Conservation (phyloP, 92 coral and sea anemone species). For the Desmophyllum pertusum region DNA sequence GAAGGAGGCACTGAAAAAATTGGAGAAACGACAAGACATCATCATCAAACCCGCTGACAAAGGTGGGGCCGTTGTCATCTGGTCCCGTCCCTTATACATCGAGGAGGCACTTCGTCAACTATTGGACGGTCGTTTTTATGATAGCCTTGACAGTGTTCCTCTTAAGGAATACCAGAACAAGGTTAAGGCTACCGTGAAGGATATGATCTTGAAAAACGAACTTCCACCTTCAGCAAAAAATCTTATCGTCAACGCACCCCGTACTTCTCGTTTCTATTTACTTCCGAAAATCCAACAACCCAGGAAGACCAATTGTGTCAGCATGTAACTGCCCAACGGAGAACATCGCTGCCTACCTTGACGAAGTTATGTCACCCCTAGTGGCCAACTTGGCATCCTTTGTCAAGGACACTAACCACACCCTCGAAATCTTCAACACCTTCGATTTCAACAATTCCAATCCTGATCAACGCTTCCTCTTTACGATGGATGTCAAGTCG, state of each 20-base stretch:
- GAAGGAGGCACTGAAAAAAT: not conserved
- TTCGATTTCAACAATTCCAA: too few species aligned
- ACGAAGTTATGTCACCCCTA: conserved; percentile 15
- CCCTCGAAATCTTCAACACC: too few species aligned
- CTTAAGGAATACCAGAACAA: not conserved
- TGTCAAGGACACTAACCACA: conserved; percentile 8
- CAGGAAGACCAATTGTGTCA: conserved; percentile 26
- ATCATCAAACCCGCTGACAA: conserved; percentile 27
- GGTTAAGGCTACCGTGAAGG: not conserved
- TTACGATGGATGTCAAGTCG: conserved; percentile 1
- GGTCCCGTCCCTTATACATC: conserved; percentile 6
- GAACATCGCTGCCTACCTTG: conserved; percentile 10
- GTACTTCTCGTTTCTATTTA: not conserved
- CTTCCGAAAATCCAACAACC: not conserved
- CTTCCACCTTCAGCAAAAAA: not conserved
- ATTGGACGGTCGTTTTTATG: not conserved
- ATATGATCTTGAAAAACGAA: not conserved
- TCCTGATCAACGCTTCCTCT: too few species aligned
- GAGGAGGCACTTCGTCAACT: conserved; percentile 19
- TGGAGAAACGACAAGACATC: too few species aligned
- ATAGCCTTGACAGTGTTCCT: not conserved
- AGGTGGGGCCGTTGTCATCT: conserved; percentile 20
- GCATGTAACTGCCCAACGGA: conserved; percentile 20
- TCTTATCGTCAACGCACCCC: not conserved
- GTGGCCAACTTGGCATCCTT: conserved; percentile 6